Evolutionary conservation across 2,888 invertebrate species (phyloP).

Genomic region (Dyspetes luteomarginatus): DNA sequence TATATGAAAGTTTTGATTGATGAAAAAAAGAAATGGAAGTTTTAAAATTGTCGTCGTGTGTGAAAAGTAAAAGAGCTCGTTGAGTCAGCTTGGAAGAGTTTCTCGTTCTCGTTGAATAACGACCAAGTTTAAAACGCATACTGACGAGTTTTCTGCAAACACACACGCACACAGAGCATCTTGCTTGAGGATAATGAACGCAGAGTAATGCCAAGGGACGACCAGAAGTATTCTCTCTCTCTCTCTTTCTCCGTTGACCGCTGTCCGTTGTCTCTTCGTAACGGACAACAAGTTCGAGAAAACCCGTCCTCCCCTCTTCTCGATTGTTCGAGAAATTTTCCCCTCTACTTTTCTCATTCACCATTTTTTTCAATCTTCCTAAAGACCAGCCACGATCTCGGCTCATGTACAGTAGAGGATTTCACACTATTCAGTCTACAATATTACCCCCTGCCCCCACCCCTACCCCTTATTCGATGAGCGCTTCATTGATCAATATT

Average conservation of each 20-base stretch:
- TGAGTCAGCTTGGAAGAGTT: not conserved
- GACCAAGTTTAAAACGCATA: not conserved
- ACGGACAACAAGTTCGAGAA: constrained; percentile 29
- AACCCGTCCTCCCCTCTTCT: constrained; percentile 51
- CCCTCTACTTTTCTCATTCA: not conserved
- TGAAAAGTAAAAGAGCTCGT: not conserved
- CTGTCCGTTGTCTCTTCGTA: constrained; percentile 15
- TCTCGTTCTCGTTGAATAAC: not conserved
- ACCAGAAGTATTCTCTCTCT: not conserved
- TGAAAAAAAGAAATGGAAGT: too few relatives aligned
- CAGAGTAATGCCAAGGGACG: not conserved
- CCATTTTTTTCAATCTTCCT: constrained; percentile 1
- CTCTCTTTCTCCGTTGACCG: constrained; percentile 14
- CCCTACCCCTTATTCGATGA: too few relatives aligned
- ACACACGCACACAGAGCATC: not conserved
- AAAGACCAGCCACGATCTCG: not conserved
- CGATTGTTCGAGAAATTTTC: not conserved
- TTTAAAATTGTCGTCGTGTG: not conserved
- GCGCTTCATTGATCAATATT: too few relatives aligned
- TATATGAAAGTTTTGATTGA: too few relatives aligned
- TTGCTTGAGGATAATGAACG: not conserved
- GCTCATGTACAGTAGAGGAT: constrained; percentile 2
- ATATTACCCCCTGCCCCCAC: constrained; percentile 15
- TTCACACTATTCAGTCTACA: constrained; percentile 2
- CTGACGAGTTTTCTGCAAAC: not conserved